phyloP scores from a whole-genome alignment of 2,113 vertebrate species.

The Rousettus leschenaultii region DNA sequence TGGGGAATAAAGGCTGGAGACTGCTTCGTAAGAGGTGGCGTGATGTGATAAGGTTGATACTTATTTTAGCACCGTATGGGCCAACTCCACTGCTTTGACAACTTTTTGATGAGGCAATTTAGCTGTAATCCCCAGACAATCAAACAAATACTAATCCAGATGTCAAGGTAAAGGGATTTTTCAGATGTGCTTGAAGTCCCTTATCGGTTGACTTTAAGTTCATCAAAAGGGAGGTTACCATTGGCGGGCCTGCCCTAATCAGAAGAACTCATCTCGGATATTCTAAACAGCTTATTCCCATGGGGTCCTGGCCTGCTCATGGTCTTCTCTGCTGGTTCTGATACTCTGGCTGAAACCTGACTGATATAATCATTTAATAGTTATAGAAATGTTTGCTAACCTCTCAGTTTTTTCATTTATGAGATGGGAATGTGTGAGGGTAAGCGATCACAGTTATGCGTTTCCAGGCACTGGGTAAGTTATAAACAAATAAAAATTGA shows the following conservation, averaged over 20 bases:
- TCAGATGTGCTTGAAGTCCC: background rate
- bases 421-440: background rate
- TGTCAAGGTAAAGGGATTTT: background rate
- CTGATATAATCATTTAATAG: background rate
- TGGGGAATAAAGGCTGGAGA: background rate
- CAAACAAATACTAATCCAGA: background rate
- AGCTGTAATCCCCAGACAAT: background rate
- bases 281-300: background rate
- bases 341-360: background rate
- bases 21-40: background rate
- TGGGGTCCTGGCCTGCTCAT: background rate
- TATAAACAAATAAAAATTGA: background rate
- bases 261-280: accelerated
- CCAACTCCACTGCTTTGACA: background rate
- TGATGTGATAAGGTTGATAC: too few species aligned
- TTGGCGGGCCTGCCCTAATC: background rate
- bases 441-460: background rate
- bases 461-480: background rate
- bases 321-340: accelerated
- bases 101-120: background rate
- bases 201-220: background rate
- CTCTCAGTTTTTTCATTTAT: background rate
- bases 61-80: accelerated
- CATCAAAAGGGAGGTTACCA: background rate
- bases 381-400: background rate